Base-by-base conservation (phyloP, 2,888 invertebrate species). In the Leptopterna dolabrata region DNA sequence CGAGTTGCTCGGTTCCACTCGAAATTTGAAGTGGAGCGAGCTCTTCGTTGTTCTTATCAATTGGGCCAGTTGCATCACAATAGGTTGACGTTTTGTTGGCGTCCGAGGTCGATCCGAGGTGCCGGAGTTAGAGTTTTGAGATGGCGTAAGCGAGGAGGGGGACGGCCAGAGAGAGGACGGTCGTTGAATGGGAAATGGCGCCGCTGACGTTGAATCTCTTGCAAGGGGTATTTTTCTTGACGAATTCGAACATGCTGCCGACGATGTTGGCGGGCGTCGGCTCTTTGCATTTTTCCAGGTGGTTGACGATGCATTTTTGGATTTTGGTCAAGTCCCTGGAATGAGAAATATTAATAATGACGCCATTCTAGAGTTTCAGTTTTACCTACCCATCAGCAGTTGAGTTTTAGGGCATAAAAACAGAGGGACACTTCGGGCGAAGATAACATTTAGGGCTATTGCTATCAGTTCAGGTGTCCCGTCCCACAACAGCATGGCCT, bases 231-330 rank as follows among this genome's bases (percentile, higher is more conserved):
- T 93, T 94, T 90, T 94, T 95, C 90, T 93, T 94, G 9, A 96
- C 93, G 91, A 94, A 96, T 89, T 94, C 94, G 91, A 96, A 95
- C 87, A 96, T 93, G 0, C 96, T 94, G 88, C 96, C 96, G 0
- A 95, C 94, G 90, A 97, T 95, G 92, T 97, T 97, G 43, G 94
- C 95, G 0, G 96, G 96, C 0, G 96, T 96, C 7, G 95, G 95
- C 76, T 96, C 95, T 0, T 92, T 91, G 90, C 97, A 97, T 6
- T 92, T 92, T 90, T 95, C 95, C 86, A 96, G 90, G 11, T 93
- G 93, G 0, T 90, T 91, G 45, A 95, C 95, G 0, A 94, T 91
- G 90, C 96, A 96, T 0, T 90, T 80, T 86, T 94, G 92, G 27
- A 95, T 90, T 73, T 92, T 92, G 51, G 93, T 92, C 90, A 94